Evolutionary conservation across 2,888 invertebrate species (phyloP).

Genomic region (Eupithecia pulchellata): DNA sequence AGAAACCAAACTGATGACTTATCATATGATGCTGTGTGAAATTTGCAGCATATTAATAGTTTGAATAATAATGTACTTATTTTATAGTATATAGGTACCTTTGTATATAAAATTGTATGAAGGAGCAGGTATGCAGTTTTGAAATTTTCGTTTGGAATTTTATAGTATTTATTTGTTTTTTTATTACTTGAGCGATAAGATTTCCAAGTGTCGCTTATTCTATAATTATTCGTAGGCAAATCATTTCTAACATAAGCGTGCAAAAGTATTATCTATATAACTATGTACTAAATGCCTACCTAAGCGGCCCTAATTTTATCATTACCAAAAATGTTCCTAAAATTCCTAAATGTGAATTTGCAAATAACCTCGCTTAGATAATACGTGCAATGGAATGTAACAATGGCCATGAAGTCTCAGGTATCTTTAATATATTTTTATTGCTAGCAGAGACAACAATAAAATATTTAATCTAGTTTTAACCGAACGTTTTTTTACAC

Average conservation of each 20-base stretch:
- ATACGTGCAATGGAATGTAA: constrained; percentile 67
- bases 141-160: too few relatives aligned
- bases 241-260: too few relatives aligned
- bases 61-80: too few relatives aligned
- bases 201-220: too few relatives aligned
- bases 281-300: background rate
- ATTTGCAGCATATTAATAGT: background rate
- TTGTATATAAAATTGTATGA: too few relatives aligned
- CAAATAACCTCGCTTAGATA: constrained; percentile 61
- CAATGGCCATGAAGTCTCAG: constrained; percentile 60
- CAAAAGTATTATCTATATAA: too few relatives aligned
- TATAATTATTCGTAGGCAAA: too few relatives aligned
- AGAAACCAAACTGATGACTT: too few relatives aligned
- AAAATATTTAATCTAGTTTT: constrained; percentile 1
- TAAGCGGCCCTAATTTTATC: background rate
- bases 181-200: too few relatives aligned
- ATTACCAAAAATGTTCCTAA: background rate
- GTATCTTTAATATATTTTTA: constrained; percentile 13
- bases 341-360: constrained; percentile 15
- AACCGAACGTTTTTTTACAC: background rate
- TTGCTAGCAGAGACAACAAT: constrained; percentile 2
- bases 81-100: too few relatives aligned
- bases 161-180: too few relatives aligned
- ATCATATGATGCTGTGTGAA: background rate
- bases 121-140: too few relatives aligned